These are phyloP conservation scores for Lamellibrachia columna DNA, from an alignment of 2,888 invertebrate species.

Conservation along the genomic window DNA sequence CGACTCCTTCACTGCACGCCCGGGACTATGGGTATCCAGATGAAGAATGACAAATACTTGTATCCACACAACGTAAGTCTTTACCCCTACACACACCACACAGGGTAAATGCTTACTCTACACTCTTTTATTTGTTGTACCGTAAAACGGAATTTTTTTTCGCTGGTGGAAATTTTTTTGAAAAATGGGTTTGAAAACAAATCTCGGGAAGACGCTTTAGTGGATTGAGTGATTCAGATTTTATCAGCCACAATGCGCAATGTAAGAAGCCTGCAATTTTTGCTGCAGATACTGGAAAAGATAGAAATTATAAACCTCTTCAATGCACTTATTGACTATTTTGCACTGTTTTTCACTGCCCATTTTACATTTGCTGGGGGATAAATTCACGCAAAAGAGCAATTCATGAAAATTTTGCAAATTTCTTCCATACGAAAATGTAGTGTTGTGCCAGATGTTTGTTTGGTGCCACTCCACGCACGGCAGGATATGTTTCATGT, in stretches of 20 bases:
- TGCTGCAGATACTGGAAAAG: too few species aligned
- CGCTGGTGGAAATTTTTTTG: not conserved
- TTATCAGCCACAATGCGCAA: too few species aligned
- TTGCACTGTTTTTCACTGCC: too few species aligned
- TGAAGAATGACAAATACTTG: slow-evolving; percentile 31
- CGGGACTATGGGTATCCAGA: slow-evolving; percentile 56
- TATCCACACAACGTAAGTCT: slow-evolving; percentile 23
- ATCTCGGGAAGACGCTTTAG: too few species aligned
- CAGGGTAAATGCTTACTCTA: not conserved
- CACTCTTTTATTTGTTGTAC: not conserved
- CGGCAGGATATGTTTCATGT: not conserved
- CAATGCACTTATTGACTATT: not conserved
- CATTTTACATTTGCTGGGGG: too few species aligned
- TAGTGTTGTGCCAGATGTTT: not conserved
- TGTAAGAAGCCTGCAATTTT: too few species aligned
- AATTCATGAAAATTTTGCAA: not conserved
- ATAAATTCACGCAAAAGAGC: not conserved
- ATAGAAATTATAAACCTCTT: not conserved
- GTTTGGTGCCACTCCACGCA: not conserved
- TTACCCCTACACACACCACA: not conserved
- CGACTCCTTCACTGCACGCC: slow-evolving; percentile 62
- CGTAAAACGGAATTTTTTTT: not conserved
- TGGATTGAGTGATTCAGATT: too few species aligned
- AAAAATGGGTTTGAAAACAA: not conserved
- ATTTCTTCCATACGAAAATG: not conserved